Conservation (phyloP, 2,113 vertebrate genomes). For the Tenrec ecaudatus region DNA sequence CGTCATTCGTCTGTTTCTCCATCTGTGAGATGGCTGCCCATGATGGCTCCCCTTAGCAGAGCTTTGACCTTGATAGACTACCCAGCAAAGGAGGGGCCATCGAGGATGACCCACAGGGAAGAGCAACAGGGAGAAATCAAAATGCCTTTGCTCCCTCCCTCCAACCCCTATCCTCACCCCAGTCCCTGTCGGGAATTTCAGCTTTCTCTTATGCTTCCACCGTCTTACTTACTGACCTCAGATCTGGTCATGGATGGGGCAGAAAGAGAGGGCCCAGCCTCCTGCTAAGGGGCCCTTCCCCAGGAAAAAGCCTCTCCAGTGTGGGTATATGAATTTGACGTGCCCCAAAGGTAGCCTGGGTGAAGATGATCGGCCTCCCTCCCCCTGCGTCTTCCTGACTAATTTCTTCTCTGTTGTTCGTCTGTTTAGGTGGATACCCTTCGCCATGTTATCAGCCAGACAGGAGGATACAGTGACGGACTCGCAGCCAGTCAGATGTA, state of each 20-base stretch:
- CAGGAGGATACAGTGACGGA: slow-evolving; percentile 99
- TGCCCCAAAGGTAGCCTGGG: background rate
- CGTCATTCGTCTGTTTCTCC: background rate
- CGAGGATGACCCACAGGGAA: background rate
- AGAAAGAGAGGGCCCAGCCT: background rate
- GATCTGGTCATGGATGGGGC: background rate
- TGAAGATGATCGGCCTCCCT: background rate
- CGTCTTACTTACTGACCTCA: background rate
- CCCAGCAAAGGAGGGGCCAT: background rate
- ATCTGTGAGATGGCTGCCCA: background rate
- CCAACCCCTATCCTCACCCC: fast-evolving
- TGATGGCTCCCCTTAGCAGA: background rate
- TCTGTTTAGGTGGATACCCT: slow-evolving; percentile 99
- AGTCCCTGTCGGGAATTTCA: background rate
- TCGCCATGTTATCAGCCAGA: slow-evolving; percentile 99
- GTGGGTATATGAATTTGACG: fast-evolving
- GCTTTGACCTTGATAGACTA: background rate
- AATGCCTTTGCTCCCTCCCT: too few relatives aligned
- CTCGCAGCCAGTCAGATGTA: slow-evolving; percentile 99
- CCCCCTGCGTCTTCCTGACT: background rate
- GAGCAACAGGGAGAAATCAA: background rate
- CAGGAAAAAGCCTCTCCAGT: background rate
- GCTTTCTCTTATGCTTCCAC: background rate
- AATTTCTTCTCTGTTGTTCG: slow-evolving; percentile 78
- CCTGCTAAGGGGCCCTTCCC: background rate